Evolutionary conservation across 2,888 invertebrate genomes (phyloP).

Genomic region (Thereva nobilitata): DNA sequence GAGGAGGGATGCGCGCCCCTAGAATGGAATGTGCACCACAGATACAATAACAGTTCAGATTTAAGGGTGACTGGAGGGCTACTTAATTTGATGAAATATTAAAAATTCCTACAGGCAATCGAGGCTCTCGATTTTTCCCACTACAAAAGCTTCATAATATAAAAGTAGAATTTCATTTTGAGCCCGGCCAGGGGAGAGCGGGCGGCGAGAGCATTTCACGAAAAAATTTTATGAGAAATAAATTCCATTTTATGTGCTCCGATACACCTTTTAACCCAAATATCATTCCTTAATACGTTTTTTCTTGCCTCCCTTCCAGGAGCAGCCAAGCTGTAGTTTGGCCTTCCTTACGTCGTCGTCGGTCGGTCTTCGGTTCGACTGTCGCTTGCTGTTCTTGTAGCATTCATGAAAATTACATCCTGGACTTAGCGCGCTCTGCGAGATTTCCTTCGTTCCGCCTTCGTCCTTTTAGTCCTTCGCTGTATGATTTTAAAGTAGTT

Average conservation of each 20-base stretch:
- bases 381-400: conserved; percentile 13
- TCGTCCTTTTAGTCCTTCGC: conserved; percentile 10
- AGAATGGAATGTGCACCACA: conserved; percentile 13
- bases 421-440: conserved; percentile 25
- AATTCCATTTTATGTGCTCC: conserved; percentile 46
- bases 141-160: conserved; percentile 27
- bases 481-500: conserved; percentile 35
- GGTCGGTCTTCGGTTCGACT: conserved; percentile 27
- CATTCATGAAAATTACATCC: conserved; percentile 36
- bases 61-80: conserved; percentile 45
- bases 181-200: conserved; percentile 8
- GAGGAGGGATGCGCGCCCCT: too few species aligned
- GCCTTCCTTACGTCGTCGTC: background rate
- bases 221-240: conserved; percentile 45
- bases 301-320: conserved; percentile 18
- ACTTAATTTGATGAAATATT: conserved; percentile 59
- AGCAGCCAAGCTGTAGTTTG: conserved; percentile 17
- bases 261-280: conserved; percentile 46
- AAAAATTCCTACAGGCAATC: conserved; percentile 51
- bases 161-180: conserved; percentile 34
- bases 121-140: conserved; percentile 37
- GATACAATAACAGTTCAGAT: conserved; percentile 28
- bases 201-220: conserved; percentile 34
- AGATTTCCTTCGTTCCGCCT: conserved; percentile 17
- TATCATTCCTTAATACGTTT: conserved; percentile 39